Conservation (phyloP, 2,113 vertebrate species). For the Desmodus rotundus region DNA sequence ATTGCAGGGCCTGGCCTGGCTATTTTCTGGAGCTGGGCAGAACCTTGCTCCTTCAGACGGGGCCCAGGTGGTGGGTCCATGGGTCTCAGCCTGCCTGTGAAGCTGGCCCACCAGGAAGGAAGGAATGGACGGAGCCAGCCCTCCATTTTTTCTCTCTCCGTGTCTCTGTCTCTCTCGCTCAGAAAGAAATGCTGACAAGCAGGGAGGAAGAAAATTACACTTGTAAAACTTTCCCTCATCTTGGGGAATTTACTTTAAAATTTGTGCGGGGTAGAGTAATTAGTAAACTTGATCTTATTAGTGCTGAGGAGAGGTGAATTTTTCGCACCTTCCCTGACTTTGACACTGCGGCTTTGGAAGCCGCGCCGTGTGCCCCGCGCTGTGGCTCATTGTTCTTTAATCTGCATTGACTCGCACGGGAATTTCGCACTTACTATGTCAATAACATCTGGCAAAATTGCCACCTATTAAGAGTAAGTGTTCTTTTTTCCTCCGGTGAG, state of each 20-base stretch:
- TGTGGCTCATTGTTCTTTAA: constrained; percentile 94
- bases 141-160: background rate
- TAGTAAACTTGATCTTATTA: constrained; percentile 85
- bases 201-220: constrained; percentile 39
- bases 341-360: constrained; percentile 86
- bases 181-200: constrained; percentile 71
- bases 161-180: background rate
- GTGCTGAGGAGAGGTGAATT: constrained; percentile 82
- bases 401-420: constrained; percentile 94
- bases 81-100: accelerated
- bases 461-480: constrained; percentile 98
- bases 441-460: constrained; percentile 99
- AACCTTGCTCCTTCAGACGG: background rate
- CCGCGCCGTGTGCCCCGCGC: constrained; percentile 89
- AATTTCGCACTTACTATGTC: constrained; percentile 99
- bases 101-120: accelerated
- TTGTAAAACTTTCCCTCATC: constrained; percentile 76
- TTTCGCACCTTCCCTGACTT: constrained; percentile 86
- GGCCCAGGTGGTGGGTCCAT: accelerated
- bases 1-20: background rate
- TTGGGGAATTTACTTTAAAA: constrained; percentile 79
- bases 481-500: constrained; percentile 92
- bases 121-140: accelerated
- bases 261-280: constrained; percentile 82
- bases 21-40: background rate